A percentile compares a stretch with the other conserved stretches of the same genome.
Evolutionary conservation across 2,888 invertebrate species (phyloP).

Genomic region (Argynnis bischoffii): DNA sequence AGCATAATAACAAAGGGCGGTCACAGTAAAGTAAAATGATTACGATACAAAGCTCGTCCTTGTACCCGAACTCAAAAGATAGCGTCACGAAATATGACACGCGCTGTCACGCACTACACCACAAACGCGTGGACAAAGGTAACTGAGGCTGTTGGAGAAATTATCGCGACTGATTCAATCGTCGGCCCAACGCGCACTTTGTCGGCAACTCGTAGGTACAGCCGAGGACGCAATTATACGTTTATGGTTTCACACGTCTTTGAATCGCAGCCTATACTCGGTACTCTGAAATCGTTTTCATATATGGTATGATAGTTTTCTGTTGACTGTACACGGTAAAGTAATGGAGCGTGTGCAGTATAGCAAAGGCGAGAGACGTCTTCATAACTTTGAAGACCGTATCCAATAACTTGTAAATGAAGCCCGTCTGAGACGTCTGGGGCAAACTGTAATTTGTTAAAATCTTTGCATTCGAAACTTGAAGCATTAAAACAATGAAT

Average conservation of each 20-base stretch:
- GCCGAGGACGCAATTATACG: conserved; percentile 21
- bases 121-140: conserved; percentile 52
- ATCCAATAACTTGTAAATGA: conserved; percentile 51
- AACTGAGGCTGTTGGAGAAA: conserved; percentile 51
- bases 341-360: conserved; percentile 4
- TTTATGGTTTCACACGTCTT: background rate
- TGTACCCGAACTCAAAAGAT: conserved; percentile 37
- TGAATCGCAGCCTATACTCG: conserved; percentile 13
- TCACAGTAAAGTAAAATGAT: conserved; percentile 31
- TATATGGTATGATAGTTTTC: conserved; percentile 4
- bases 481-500: conserved; percentile 13
- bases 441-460: conserved; percentile 24
- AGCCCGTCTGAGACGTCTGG: conserved; percentile 31
- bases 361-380: conserved; percentile 42
- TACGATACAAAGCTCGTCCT: conserved; percentile 35
- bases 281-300: conserved; percentile 17
- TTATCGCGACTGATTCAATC: conserved; percentile 72
- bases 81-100: conserved; percentile 45
- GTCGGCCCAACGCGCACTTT: conserved; percentile 65
- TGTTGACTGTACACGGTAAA: conserved; percentile 12
- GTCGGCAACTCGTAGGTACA: conserved; percentile 47
- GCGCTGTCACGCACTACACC: conserved; percentile 38
- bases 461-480: conserved; percentile 23
- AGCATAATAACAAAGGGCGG: conserved; percentile 26
- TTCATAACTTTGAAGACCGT: conserved; percentile 55